Conservation (phyloP, 2,113 vertebrate species). For the Taurulus bubalis region DNA sequence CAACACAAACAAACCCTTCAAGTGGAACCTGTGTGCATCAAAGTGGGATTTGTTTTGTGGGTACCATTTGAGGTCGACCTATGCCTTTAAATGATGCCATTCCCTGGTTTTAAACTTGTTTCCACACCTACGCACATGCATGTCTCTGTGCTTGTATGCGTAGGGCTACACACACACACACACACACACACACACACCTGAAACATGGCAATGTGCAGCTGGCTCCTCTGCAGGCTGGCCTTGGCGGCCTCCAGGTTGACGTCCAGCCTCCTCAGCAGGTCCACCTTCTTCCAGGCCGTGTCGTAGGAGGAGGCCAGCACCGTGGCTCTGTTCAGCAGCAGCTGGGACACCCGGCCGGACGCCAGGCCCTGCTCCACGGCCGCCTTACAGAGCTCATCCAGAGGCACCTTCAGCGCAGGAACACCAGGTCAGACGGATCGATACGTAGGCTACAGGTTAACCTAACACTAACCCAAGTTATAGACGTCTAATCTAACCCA, state of each 20-base stretch:
- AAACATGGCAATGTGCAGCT: slow-evolving; percentile 96
- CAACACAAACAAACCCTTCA: background rate
- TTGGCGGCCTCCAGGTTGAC: slow-evolving; percentile 92
- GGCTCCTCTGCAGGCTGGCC: slow-evolving; percentile 94
- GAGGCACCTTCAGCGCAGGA: slow-evolving; percentile 83
- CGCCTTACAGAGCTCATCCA: slow-evolving; percentile 97
- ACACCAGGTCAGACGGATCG: background rate
- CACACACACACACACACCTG: too few species aligned
- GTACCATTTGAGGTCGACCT: too few species aligned
- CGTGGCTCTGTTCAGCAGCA: slow-evolving; percentile 93
- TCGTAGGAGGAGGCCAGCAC: slow-evolving; percentile 95
- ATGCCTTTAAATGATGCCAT: too few species aligned
- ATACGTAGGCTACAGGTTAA: background rate
- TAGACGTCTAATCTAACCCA: too few species aligned
- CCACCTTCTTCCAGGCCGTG: slow-evolving; percentile 97
- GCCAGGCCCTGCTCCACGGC: slow-evolving; percentile 94
- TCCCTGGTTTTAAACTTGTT: too few species aligned
- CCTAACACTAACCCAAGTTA: too few species aligned
- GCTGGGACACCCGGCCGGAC: slow-evolving; percentile 88
- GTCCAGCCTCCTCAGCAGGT: slow-evolving; percentile 92
- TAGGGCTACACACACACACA: too few species aligned
- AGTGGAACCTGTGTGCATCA: too few species aligned
- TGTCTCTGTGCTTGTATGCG: too few species aligned
- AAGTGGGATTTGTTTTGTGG: background rate
- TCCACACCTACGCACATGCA: too few species aligned